These are phyloP conservation scores for Prietella phreatophila DNA, from an alignment of 2,113 vertebrate species.

Conservation along the genomic window DNA sequence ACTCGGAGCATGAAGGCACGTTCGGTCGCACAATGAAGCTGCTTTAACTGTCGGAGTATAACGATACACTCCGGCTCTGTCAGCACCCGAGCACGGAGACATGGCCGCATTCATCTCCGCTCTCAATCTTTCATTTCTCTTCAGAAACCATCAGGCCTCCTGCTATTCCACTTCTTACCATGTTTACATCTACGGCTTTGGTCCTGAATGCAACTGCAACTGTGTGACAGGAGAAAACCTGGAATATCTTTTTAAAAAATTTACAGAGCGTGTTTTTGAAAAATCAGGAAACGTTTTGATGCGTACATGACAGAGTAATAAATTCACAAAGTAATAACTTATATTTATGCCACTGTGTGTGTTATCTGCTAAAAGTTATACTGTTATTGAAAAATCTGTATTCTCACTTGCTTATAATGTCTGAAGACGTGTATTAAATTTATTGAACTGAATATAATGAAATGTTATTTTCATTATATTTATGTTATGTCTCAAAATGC, in stretches of 20 bases:
- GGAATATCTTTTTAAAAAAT: neutral
- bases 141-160: conserved; percentile 20
- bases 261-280: neutral
- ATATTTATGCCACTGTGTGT: neutral
- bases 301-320: neutral
- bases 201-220: neutral
- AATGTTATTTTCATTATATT: too few relatives aligned
- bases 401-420: neutral
- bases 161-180: conserved; percentile 10
- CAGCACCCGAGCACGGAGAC: neutral
- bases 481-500: neutral
- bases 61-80: conserved; percentile 29
- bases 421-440: neutral
- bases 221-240: neutral
- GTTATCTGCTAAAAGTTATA: neutral
- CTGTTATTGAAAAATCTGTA: neutral
- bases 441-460: neutral
- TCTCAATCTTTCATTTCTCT: neutral
- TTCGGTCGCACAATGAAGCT: neutral
- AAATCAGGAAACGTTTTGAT: neutral
- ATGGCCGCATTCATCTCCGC: neutral
- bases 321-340: neutral
- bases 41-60: conserved; percentile 21
- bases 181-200: neutral
- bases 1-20: conserved; percentile 16